Conservation (phyloP, 1,140 invertebrate genomes). For the Drosophila simulans region DNA sequence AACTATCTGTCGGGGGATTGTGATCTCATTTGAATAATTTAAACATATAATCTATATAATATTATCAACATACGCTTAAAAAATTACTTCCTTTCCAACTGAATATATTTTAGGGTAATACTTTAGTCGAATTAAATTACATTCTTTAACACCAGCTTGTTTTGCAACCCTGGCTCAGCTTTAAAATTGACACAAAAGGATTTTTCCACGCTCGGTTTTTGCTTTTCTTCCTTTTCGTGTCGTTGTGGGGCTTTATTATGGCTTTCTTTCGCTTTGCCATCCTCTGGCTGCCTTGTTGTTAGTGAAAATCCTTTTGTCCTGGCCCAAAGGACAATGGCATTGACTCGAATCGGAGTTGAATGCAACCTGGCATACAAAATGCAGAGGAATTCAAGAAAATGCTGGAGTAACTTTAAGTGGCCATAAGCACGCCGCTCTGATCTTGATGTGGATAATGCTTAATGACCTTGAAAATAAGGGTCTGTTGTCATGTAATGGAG, state of each 20-base stretch:
- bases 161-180: slow-evolving; percentile 13
- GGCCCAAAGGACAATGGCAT: slow-evolving; percentile 40
- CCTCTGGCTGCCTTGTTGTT: slow-evolving; percentile 2
- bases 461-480: slow-evolving; percentile 28
- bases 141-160: neutral
- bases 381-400: slow-evolving; percentile 24
- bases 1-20: neutral
- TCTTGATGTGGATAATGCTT: slow-evolving; percentile 23
- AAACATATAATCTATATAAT: too few species aligned
- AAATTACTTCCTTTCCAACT: too few species aligned
- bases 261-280: slow-evolving; percentile 18
- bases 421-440: slow-evolving; percentile 9
- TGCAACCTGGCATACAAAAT: slow-evolving; percentile 38
- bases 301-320: slow-evolving; percentile 38
- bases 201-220: slow-evolving; percentile 26
- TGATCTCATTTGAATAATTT: too few species aligned
- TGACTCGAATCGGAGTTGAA: slow-evolving; percentile 32
- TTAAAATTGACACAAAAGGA: slow-evolving; percentile 43
- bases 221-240: slow-evolving; percentile 21
- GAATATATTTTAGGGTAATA: neutral
- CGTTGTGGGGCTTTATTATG: slow-evolving; percentile 38
- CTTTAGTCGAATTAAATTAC: too few species aligned
- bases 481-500: slow-evolving; percentile 6
- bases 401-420: slow-evolving; percentile 22
- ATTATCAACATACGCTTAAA: too few species aligned